Conservation (phyloP, 64 coral and sea anemone genomes). For the Anthopleura sola region DNA sequence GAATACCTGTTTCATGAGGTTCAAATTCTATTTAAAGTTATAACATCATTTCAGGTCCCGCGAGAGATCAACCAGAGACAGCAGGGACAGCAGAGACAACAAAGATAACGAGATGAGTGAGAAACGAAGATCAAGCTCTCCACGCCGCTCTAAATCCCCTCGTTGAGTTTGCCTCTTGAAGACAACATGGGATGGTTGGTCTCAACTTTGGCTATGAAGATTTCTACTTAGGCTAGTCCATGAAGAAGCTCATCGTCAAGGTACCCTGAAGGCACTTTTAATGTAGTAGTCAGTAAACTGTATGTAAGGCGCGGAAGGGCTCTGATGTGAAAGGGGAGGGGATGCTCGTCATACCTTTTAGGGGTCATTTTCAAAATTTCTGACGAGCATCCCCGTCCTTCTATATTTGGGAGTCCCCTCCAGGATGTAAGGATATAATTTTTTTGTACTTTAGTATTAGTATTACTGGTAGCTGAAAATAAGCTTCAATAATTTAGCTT, state of each 20-base stretch:
- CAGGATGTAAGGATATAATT: background rate
- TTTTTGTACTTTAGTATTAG: background rate
- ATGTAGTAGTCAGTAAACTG: background rate
- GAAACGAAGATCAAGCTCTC: constrained; percentile 4
- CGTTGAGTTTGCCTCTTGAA: background rate
- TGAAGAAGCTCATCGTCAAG: background rate
- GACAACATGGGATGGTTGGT: background rate
- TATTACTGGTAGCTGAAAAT: background rate
- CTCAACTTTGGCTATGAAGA: background rate
- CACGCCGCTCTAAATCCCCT: background rate
- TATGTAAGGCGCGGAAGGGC: too few relatives aligned
- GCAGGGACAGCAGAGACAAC: background rate
- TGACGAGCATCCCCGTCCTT: too few relatives aligned
- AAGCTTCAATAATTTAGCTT: background rate
- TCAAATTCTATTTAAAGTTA: background rate
- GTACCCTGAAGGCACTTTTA: background rate
- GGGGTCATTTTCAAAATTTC: too few relatives aligned
- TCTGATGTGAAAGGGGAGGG: too few relatives aligned
- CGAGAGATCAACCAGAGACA: background rate
- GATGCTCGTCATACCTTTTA: too few relatives aligned
- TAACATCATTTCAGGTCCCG: constrained; percentile 20
- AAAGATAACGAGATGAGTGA: background rate
- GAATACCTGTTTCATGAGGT: background rate
- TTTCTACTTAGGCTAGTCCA: constrained; percentile 3
- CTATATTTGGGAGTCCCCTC: too few relatives aligned